phyloP scores from a whole-genome alignment of 2,888 invertebrate species.

The Ochropleura plecta region DNA sequence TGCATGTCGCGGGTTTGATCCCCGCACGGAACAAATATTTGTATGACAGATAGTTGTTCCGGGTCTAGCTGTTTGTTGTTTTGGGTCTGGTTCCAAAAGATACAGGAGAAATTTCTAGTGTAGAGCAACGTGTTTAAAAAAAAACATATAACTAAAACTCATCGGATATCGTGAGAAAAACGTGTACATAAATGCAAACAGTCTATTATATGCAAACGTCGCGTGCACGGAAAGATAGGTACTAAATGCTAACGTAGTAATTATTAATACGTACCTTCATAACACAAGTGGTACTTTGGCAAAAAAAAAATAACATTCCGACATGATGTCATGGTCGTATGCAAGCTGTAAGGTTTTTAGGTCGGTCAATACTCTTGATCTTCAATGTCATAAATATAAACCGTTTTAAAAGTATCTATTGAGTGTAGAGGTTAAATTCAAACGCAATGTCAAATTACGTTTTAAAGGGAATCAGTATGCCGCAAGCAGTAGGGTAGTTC shows the following conservation, averaged over 20 bases:
- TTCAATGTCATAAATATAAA: not conserved
- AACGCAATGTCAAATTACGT: not conserved
- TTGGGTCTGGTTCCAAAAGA: no score
- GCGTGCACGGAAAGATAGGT: constrained; percentile 47
- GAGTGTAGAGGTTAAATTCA: not conserved
- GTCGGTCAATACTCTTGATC: constrained; percentile 50
- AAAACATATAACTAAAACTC: constrained; percentile 6
- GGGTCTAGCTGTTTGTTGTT: no score
- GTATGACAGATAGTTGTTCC: no score
- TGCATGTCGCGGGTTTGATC: no score
- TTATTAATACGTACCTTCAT: constrained; percentile 19
- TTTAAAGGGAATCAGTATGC: not conserved
- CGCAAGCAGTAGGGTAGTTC: no score
- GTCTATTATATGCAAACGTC: constrained; percentile 44
- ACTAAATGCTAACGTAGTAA: constrained; percentile 20
- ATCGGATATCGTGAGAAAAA: constrained; percentile 29
- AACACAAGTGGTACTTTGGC: constrained; percentile 3
- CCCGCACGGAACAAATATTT: no score
- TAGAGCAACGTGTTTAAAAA: no score
- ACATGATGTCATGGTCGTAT: constrained; percentile 41
- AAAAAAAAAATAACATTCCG: constrained; percentile 35
- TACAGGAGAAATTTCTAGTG: no score
- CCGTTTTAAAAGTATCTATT: not conserved
- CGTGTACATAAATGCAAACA: constrained; percentile 8
- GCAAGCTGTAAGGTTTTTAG: constrained; percentile 28